Evolutionary conservation across 2,113 vertebrate species (phyloP), one percentile per base, ranked within the genome.

Genomic region (Morphnarchus princeps): DNA sequence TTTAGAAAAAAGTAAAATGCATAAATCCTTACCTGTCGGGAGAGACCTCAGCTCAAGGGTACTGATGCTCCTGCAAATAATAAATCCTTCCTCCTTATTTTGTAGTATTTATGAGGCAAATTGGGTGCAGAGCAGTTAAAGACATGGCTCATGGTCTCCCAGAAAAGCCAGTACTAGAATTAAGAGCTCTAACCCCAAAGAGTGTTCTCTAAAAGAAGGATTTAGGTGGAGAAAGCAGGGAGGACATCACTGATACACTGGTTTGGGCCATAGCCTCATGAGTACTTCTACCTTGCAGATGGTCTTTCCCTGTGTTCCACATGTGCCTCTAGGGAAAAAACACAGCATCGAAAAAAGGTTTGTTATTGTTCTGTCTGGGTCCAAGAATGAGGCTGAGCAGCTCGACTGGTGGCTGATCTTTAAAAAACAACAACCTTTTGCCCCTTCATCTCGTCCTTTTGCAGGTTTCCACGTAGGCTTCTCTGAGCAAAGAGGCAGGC

Each of bases 201-300:
- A 45, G 0, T 8, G 22, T 40, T 43, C 58, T 43, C 16, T 20
- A n/a, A n/a, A 21, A 31, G 20, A 79, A 88, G 26, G 4, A 3
- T 55, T 79, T 38, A 49, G 36, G 15, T 73, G 67, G 13, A 42
- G 54, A 50, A 89, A 77, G 5, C 0, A 0, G n/a, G 40, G 31
- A 69, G 38, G 19, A 38, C 7, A 32, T 2, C 28, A 54, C 15
- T 36, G 42, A 16, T 16, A 38, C 5, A 22, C 3, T 0, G 4
- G 10, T 49, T 78, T 88, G 82, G 58, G 18, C 28, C 22, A 13
- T 6, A 73, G 21, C 16, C 24, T 52, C 36, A 6, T 1, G 12
- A 65, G 10, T 43, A 7, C 31, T 82, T 76, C 52, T 28, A 24
- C 8, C 25, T 6, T 0, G 0, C 22, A 54, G 38, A 31, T 10